These are phyloP conservation scores for Phalacrocorax pelagicus DNA, from an alignment of 2,113 vertebrate genomes.

Conservation along the genomic window DNA sequence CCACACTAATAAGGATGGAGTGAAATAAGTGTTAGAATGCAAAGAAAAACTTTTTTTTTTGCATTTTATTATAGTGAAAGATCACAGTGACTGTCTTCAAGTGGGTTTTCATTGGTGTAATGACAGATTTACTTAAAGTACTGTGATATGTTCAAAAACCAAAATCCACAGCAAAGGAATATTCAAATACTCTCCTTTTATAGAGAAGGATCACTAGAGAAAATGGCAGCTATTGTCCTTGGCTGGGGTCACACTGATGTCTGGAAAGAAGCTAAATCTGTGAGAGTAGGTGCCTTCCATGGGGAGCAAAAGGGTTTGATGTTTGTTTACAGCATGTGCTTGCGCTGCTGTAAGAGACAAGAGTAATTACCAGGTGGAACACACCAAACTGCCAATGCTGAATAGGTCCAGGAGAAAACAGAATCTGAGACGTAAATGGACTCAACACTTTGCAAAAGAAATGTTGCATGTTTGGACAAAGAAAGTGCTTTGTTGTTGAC, in stretches of 20 bases:
- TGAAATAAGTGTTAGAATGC: background rate
- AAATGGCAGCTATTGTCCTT: background rate
- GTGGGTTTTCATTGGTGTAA: background rate
- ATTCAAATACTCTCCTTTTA: background rate
- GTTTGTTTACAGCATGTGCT: background rate
- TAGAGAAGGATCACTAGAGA: background rate
- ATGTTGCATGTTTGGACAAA: background rate
- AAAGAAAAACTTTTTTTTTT: background rate
- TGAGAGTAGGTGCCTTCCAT: background rate
- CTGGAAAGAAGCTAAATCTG: background rate
- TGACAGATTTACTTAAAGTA: background rate
- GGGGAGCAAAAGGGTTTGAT: background rate
- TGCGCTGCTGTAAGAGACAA: background rate
- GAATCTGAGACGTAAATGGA: background rate
- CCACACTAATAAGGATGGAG: background rate
- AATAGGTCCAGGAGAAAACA: background rate
- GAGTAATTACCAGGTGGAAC: background rate
- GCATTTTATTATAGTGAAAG: background rate
- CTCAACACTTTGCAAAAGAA: background rate
- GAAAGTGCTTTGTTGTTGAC: background rate
- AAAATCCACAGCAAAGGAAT: background rate
- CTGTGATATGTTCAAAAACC: accelerated
- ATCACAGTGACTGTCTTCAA: background rate
- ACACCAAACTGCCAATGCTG: background rate
- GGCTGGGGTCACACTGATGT: background rate